A percentile compares a stretch with the other conserved stretches of the same genome.
Evolutionary conservation across 2,797 vertebrate species (phyloP).

Genomic region (Lepus townsendii): DNA sequence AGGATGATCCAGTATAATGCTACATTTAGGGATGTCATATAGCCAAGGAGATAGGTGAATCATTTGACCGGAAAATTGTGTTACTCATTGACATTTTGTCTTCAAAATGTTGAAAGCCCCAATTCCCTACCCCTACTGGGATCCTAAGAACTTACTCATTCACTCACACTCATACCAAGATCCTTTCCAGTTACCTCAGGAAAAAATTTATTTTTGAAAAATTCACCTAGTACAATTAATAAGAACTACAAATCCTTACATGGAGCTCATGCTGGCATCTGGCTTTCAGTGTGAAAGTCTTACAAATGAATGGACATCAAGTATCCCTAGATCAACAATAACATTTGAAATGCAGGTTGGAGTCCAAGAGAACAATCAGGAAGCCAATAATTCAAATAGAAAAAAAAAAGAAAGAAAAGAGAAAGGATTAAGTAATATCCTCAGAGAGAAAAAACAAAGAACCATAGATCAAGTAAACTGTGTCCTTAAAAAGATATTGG

Average conservation of each 20-base stretch:
- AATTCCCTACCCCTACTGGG: neutral
- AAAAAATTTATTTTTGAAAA: constrained; percentile 31
- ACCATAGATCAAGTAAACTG: neutral
- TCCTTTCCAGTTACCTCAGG: neutral
- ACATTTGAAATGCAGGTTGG: constrained; percentile 46
- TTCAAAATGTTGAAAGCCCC: neutral
- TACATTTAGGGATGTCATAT: neutral
- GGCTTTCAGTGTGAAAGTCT: constrained; percentile 46
- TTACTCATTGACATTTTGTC: constrained; percentile 10
- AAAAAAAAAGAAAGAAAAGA: neutral
- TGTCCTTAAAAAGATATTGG: neutral
- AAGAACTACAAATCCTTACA: neutral
- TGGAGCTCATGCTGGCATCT: neutral
- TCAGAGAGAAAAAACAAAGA: constrained; percentile 27
- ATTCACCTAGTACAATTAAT: neutral
- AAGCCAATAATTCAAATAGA: constrained; percentile 53
- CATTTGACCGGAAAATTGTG: neutral
- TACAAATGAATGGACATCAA: constrained; percentile 61
- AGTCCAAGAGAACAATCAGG: constrained; percentile 54
- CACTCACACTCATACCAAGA: neutral
- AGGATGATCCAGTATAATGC: neutral
- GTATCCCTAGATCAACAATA: constrained; percentile 6
- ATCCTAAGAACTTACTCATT: neutral
- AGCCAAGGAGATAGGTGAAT: neutral
- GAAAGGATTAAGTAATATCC: neutral